Conservation (phyloP, 2,888 invertebrate species). For the Cataglyphis cursor region DNA sequence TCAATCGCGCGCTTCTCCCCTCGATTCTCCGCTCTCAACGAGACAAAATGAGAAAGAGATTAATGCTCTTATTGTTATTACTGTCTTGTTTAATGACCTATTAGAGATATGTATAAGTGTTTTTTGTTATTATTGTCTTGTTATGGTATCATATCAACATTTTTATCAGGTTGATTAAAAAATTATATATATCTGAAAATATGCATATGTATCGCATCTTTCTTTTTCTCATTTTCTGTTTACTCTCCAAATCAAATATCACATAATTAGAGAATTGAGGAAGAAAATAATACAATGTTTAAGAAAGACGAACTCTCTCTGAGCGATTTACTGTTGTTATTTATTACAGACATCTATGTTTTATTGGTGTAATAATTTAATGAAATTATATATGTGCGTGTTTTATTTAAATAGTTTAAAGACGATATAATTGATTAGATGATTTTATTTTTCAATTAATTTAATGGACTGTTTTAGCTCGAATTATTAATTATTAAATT, state of each 20-base stretch:
- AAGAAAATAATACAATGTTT: not conserved
- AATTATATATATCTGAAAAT: not conserved
- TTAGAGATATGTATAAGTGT: not conserved
- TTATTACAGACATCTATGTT: not conserved
- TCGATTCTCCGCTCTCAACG: not conserved
- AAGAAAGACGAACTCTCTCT: not conserved
- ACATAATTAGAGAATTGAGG: not conserved
- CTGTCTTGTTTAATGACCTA: not conserved
- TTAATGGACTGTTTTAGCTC: not conserved
- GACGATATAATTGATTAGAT: not conserved
- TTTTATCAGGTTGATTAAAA: not conserved
- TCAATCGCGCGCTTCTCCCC: not conserved
- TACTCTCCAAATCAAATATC: not conserved
- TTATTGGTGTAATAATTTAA: not conserved
- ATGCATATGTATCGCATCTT: not conserved
- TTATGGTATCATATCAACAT: not conserved
- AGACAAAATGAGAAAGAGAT: not conserved
- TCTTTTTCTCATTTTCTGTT: not conserved
- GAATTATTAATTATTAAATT: not conserved
- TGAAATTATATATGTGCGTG: not conserved
- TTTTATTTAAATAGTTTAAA: not conserved
- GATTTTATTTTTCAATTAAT: not conserved
- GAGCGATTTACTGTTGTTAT: not conserved
- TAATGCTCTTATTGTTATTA: slow-evolving; percentile 13
- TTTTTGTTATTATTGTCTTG: not conserved